These are phyloP conservation scores for Clarias batrachus DNA, from an alignment of 2,113 vertebrate species.

Conservation along the genomic window DNA sequence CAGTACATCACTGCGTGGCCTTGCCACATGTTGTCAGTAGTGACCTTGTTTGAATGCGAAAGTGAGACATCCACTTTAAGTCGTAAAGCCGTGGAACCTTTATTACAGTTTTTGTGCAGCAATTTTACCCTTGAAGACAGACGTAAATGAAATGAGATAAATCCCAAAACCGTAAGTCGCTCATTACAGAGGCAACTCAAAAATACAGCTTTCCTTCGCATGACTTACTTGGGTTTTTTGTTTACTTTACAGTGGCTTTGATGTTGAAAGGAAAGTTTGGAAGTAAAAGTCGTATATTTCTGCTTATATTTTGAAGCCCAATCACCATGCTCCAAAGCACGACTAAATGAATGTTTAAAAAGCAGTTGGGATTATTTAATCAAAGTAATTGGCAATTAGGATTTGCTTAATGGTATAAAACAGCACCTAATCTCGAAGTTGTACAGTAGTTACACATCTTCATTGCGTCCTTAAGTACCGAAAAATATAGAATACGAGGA, in stretches of 20 bases:
- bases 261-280: constrained; percentile 9
- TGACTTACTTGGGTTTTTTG: constrained; percentile 17
- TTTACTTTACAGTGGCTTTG: neutral
- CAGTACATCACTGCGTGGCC: constrained; percentile 61
- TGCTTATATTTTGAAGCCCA: constrained; percentile 59
- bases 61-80: constrained; percentile 65
- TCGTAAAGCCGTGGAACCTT: constrained; percentile 55
- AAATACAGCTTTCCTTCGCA: constrained; percentile 52
- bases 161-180: constrained; percentile 52
- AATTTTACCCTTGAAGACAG: constrained; percentile 60
- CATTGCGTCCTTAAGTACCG: constrained; percentile 21
- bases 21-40: constrained; percentile 65
- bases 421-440: constrained; percentile 44
- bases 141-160: constrained; percentile 59
- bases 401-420: constrained; percentile 74
- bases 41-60: constrained; percentile 70
- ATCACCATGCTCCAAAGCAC: constrained; percentile 70
- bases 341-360: constrained; percentile 74
- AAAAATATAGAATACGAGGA: constrained; percentile 15
- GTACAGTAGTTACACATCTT: constrained; percentile 27
- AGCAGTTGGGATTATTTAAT: constrained; percentile 72
- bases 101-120: constrained; percentile 45
- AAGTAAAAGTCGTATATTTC: constrained; percentile 42
- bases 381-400: constrained; percentile 77
- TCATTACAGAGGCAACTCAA: constrained; percentile 50